These are phyloP conservation scores for Dendronephthya gigantea DNA, from an alignment of 64 coral and sea anemone genomes.

Conservation along the genomic window DNA sequence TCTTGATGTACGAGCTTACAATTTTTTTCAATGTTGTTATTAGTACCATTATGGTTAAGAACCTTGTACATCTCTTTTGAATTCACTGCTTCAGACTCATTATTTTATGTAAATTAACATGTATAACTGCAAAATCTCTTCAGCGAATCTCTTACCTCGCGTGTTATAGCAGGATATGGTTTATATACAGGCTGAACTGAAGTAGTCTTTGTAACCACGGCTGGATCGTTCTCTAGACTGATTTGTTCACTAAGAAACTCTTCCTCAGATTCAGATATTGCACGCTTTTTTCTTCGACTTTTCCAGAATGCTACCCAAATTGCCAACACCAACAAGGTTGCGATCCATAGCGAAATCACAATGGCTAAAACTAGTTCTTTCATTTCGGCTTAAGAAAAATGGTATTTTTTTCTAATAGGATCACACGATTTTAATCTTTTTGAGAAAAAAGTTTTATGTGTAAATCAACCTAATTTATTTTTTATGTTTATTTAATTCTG, in stretches of 20 bases:
- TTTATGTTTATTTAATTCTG: no score
- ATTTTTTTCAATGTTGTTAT: no score
- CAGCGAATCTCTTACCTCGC: no score
- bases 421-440: background rate
- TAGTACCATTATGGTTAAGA: no score
- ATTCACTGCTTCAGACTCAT: no score
- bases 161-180: background rate
- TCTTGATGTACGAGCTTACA: no score
- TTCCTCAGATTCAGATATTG: background rate
- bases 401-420: background rate
- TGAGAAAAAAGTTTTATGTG: no score
- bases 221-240: background rate
- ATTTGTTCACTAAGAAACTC: background rate
- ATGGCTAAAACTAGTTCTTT: background rate
- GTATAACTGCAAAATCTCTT: no score
- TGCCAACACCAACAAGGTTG: background rate
- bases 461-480: no score
- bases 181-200: background rate
- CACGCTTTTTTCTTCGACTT: background rate
- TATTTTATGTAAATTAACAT: no score
- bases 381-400: background rate
- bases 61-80: no score
- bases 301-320: background rate
- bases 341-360: background rate
- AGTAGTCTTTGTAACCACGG: background rate